phyloP scores from a whole-genome alignment of 2,113 vertebrate species.

The Dolichotis patagonum region DNA sequence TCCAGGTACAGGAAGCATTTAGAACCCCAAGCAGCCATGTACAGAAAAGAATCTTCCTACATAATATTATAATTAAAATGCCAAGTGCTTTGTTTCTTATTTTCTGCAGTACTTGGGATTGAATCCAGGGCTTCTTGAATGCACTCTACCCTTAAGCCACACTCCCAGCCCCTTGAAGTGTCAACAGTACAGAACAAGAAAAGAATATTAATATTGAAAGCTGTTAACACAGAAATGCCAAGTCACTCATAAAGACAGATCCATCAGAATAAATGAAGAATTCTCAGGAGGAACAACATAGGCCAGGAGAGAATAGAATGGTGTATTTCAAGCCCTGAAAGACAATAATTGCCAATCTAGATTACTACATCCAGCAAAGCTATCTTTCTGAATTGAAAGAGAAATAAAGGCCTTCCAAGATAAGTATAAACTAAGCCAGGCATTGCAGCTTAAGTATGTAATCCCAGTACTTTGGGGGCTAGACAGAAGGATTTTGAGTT shows the following conservation, averaged over 20 bases:
- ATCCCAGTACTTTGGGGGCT: neutral
- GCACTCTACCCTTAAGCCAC: neutral
- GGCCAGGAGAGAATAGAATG: neutral
- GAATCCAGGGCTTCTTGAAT: neutral
- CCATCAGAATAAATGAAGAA: neutral
- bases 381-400: neutral
- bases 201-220: neutral
- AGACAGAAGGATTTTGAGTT: neutral
- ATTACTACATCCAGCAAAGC: neutral
- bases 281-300: neutral
- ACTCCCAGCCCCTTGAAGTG: neutral
- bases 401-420: neutral
- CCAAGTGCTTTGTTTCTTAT: neutral
- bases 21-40: neutral
- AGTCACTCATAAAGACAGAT: neutral
- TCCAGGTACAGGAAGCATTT: neutral
- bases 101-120: neutral
- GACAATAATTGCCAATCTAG: neutral
- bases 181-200: neutral
- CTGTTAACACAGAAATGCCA: neutral
- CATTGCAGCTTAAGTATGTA: neutral
- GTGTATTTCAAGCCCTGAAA: neutral
- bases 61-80: neutral
- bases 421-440: neutral
- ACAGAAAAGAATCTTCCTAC: neutral